These are phyloP conservation scores for Phymanthus crucifer DNA, from an alignment of 92 coral and sea anemone species.

Conservation along the genomic window DNA sequence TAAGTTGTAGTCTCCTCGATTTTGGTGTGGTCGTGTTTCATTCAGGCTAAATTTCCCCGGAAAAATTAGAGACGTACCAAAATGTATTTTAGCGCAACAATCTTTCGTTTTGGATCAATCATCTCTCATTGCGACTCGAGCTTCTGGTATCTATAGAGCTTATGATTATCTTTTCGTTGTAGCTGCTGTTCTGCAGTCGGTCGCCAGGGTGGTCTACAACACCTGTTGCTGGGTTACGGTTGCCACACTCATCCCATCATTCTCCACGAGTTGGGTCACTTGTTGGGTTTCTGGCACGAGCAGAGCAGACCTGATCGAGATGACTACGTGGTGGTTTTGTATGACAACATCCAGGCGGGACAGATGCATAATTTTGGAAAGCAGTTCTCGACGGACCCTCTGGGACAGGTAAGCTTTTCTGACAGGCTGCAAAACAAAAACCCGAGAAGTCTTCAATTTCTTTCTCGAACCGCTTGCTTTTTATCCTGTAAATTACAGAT, in stretches of 20 bases:
- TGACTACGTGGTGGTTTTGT: constrained; percentile 62
- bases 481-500: too few species aligned
- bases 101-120: too few species aligned
- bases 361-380: constrained; percentile 64
- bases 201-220: constrained; percentile 62
- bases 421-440: too few species aligned
- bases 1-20: too few species aligned
- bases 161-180: not conserved
- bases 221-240: constrained; percentile 54
- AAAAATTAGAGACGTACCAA: too few species aligned
- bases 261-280: constrained; percentile 79
- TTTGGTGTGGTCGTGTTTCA: too few species aligned
- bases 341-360: constrained; percentile 45
- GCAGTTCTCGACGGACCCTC: constrained; percentile 31
- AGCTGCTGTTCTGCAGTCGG: constrained; percentile 83
- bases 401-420: constrained; percentile 64
- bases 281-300: constrained; percentile 87
- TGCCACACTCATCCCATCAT: constrained; percentile 58
- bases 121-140: too few species aligned
- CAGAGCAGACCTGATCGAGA: constrained; percentile 79
- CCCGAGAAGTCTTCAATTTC: not conserved
- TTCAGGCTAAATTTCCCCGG: too few species aligned
- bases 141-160: not conserved
- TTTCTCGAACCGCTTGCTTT: too few species aligned
- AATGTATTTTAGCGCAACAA: too few species aligned